Conservation (phyloP, 2,113 vertebrate genomes). For the Pyxicephalus adspersus region DNA sequence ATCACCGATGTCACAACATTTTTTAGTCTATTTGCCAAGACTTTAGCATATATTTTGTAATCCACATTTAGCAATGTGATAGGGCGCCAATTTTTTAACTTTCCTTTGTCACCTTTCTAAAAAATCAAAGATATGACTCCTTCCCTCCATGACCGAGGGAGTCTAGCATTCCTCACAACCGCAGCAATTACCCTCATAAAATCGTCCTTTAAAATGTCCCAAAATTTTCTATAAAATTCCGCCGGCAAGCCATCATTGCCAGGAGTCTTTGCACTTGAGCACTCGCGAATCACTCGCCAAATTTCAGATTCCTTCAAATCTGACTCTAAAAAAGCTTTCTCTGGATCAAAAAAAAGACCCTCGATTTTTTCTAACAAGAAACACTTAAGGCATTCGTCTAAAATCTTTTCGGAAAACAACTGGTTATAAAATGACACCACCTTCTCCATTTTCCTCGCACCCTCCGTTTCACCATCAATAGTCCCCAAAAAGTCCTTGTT, state of each 20-base stretch:
- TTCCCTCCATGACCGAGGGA: too few species aligned
- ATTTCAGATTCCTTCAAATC: neutral
- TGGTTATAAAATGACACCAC: neutral
- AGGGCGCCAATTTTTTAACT: slow-evolving; percentile 6
- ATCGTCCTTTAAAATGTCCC: neutral
- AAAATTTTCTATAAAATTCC: neutral
- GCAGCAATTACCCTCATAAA: neutral
- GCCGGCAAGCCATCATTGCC: neutral
- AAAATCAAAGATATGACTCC: neutral
- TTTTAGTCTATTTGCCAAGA: neutral
- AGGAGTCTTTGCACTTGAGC: neutral
- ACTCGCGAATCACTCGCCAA: neutral
- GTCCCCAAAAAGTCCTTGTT: too few species aligned
- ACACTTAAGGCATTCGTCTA: neutral
- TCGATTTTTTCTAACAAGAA: neutral
- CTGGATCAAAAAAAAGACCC: too few species aligned
- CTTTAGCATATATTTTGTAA: slow-evolving; percentile 1
- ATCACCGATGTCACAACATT: neutral
- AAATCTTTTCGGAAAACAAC: neutral
- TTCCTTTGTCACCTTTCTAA: neutral
- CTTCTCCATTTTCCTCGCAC: neutral
- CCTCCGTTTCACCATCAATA: too few species aligned
- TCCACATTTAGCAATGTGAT: neutral
- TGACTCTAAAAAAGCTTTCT: neutral
- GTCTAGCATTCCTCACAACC: neutral